Conservation (phyloP, 2,113 vertebrate species). For the Terrapene triunguis region DNA sequence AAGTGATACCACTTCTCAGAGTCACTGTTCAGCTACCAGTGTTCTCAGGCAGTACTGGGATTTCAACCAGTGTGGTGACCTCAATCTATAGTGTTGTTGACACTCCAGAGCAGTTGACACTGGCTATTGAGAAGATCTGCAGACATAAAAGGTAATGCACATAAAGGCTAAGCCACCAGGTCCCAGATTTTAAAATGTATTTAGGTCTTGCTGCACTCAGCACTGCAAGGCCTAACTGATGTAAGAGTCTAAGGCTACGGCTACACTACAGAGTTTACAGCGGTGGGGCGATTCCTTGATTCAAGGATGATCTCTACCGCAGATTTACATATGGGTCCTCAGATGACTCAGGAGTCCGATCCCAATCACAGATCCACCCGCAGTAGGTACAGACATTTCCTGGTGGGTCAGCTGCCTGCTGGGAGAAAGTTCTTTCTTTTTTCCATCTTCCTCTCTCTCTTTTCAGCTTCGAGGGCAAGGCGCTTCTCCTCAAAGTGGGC, state of each 20-base stretch:
- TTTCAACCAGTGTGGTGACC: background rate
- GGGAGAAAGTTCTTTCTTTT: no score
- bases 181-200: background rate
- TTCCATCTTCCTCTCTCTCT: no score
- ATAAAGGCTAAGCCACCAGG: background rate
- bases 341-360: no score
- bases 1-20: background rate
- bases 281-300: background rate
- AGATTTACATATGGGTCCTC: no score
- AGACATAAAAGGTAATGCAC: constrained; percentile 38
- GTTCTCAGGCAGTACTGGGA: background rate
- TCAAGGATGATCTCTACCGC: no score
- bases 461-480: no score
- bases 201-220: background rate
- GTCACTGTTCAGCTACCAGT: accelerated
- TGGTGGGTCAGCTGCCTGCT: no score
- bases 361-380: no score
- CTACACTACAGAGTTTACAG: background rate
- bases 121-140: constrained; percentile 13
- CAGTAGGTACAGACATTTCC: no score
- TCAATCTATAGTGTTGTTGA: background rate
- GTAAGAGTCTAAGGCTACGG: background rate
- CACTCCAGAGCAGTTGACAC: background rate
- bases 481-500: no score
- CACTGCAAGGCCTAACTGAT: background rate